Base-by-base conservation (phyloP, 1,140 invertebrate species). In the Brachionus calyciflorus region DNA sequence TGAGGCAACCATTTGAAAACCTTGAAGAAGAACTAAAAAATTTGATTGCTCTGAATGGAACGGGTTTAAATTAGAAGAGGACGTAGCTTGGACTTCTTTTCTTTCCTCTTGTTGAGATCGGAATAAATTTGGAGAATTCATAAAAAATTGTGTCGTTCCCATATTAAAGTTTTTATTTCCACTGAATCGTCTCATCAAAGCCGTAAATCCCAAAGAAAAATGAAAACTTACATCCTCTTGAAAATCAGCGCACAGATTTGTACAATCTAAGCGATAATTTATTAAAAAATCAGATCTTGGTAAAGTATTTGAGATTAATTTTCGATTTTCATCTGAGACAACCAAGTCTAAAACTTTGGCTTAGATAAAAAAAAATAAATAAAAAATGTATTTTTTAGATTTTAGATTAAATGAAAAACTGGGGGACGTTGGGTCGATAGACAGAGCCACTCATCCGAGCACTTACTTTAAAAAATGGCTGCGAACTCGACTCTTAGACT, bases 171-270 rank as follows among this genome's bases (percentile, higher is more conserved):
- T 21, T 2, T n/a, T n/a, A 46, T 75, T 73, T 49, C 77, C 73
- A 10, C 21, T 33, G 24, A 82, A 77, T 53, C 80, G 63, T 19
- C 83, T 78, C 68, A 83, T 79, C n/a, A 85, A 78, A 28, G 80
- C 78, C n/a, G 81, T 78, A 44, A 84, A 78, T 14, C 84, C 84
- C n/a, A 83, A 78, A 0, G 84, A 83, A 78, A 87, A 87, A 24
- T 82, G 81, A 77, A 83, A 83, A 28, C 78, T 33, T 30, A 77
- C 40, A 19, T 73, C 76, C 33, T 77, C 76, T 24, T 37, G 21
- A 80, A 99, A 99, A 86, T 99, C 96, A 0, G 92, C 91, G 85
- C 95, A 97, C n/a, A 99, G 87, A 86, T 96, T 97, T 81, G 96
- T 93, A 85, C 95, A 99, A 86, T 99, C 96, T 14, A 99, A 87